A percentile compares a stretch with the other conserved stretches of the same genome.
phyloP scores from a whole-genome alignment of 2,113 vertebrate species.

The Larimichthys crocea region DNA sequence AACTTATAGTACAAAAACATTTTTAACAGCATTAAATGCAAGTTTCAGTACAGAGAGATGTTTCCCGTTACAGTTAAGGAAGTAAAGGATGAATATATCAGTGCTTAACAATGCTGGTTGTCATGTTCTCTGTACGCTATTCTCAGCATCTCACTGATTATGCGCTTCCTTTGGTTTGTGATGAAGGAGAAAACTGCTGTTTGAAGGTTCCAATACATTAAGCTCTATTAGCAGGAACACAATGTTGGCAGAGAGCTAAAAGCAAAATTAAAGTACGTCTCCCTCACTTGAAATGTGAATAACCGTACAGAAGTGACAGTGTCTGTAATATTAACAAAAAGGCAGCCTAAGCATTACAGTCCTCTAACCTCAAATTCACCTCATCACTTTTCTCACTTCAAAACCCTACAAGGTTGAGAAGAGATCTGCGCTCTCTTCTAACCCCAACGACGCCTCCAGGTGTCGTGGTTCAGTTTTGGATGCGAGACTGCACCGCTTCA shows the following conservation, averaged over 20 bases:
- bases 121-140: slow-evolving; percentile 16
- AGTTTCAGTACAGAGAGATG: too few relatives aligned
- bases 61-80: too few relatives aligned
- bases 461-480: slow-evolving; percentile 12
- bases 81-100: neutral
- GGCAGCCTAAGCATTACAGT: neutral
- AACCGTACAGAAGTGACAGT: neutral
- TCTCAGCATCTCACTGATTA: slow-evolving; percentile 5
- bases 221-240: neutral
- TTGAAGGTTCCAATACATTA: slow-evolving; percentile 14
- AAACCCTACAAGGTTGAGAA: slow-evolving; percentile 1
- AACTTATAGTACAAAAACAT: too few relatives aligned
- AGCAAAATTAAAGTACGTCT: neutral
- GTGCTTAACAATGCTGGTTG: slow-evolving; percentile 7
- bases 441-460: slow-evolving; percentile 20
- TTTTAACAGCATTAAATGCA: too few relatives aligned
- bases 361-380: slow-evolving; percentile 3
- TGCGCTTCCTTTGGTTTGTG: slow-evolving; percentile 3
- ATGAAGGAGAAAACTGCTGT: neutral
- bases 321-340: neutral
- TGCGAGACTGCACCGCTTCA: slow-evolving; percentile 5
- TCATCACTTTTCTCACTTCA: slow-evolving; percentile 23
- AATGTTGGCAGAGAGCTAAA: neutral
- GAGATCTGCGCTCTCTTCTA: neutral
- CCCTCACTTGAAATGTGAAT: neutral